Base-by-base conservation (phyloP, 2,113 vertebrate genomes). In the Proterorhinus semilunaris region DNA sequence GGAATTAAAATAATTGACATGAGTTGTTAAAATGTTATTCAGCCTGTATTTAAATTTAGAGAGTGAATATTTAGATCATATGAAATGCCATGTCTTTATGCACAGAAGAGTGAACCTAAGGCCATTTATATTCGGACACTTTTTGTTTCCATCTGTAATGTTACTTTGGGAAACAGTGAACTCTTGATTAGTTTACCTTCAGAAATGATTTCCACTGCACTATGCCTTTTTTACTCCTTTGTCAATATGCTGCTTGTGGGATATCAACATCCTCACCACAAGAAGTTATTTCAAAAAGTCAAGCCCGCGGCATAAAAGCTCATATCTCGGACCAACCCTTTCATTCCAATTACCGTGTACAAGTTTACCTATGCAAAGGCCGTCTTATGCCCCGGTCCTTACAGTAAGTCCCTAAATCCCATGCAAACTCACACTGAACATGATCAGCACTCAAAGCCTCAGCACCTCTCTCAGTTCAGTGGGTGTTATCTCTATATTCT, bases 401-500 rank as follows among this genome's bases (percentile, higher is more conserved):
- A 43, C 12, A 51, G 50, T 6, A n/a, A 51, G 17, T 55, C 9
- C 10, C 17, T 63, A n/a, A 16, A 21, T 45, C 58, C 16, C 48
- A 48, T 7, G 43, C 44, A 21, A 61, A 74, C 70, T 15, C 46
- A 10, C 16, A 42, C 2, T 47, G 54, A 65, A 46, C 59, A 63
- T 11, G 51, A 47, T 49, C 43, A 50, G 0, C 1, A 15, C 66
- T 43, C 10, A 1, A 43, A 16, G 53, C 36, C 13, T 75, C 36
- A 53, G 44, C 49, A 48, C 54, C 10, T 61, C 71, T 43, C 44
- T 64, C 58, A 45, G 61, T 68, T 79, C 51, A 62, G 57, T 63
- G 48, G 21, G 54, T 66, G 62, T 75, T 55, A 68, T 69, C 62
- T 66, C 54, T 12, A 59, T 71, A 15, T 68, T 72, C 73, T 66